Evolutionary conservation across 1,140 invertebrate genomes (phyloP).

Genomic region (Caenorhabditis tropicalis): DNA sequence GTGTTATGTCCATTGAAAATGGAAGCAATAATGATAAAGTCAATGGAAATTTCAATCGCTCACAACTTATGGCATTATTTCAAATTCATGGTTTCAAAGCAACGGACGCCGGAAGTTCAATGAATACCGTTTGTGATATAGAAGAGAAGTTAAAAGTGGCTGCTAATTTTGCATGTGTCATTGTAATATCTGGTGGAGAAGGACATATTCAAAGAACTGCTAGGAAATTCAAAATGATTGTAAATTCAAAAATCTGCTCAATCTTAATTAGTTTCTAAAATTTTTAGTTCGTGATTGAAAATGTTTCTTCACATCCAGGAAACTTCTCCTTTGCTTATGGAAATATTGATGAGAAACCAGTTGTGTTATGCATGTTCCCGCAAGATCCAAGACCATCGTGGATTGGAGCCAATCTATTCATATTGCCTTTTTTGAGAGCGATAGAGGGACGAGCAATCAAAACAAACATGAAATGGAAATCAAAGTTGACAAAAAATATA

Average conservation of each 20-base stretch:
- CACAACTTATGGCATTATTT: slow-evolving; percentile 58
- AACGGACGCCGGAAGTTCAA: slow-evolving; percentile 54
- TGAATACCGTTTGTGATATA: neutral
- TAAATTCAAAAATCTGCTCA: neutral
- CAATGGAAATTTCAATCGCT: slow-evolving; percentile 57
- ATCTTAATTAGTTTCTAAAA: too few relatives aligned
- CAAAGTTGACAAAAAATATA: neutral
- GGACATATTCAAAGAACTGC: neutral
- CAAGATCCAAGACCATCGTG: neutral
- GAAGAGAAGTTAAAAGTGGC: neutral
- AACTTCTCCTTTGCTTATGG: neutral
- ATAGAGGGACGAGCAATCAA: neutral
- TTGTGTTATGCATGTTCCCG: neutral
- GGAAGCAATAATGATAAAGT: neutral
- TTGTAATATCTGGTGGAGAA: neutral
- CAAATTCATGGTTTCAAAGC: slow-evolving; percentile 51
- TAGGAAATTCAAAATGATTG: neutral
- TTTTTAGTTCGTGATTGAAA: neutral
- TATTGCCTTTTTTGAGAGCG: neutral
- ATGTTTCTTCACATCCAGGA: neutral
- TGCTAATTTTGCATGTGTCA: neutral
- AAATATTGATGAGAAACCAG: neutral
- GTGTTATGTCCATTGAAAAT: slow-evolving; percentile 63
- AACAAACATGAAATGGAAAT: neutral
- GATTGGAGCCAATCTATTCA: neutral